Evolutionary conservation across 2,113 vertebrate genomes (phyloP).

Genomic region (Ceyx margarethae): DNA sequence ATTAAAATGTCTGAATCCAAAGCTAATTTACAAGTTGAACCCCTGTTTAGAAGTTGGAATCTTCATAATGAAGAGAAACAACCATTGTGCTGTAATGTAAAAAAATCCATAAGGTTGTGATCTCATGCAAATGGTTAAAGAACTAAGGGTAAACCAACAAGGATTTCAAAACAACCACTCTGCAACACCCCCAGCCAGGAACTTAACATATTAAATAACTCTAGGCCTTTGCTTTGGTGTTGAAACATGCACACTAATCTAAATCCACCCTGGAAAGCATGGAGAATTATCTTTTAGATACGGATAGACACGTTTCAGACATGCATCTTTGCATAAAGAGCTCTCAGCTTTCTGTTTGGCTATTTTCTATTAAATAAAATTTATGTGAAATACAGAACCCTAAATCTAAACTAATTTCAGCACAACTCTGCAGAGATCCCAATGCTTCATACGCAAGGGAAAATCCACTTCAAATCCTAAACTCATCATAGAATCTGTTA

Average conservation of each 20-base stretch:
- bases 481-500: not conserved
- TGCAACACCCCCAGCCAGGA: not conserved
- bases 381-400: not conserved
- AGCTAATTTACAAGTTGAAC: no score
- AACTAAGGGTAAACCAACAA: not conserved
- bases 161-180: not conserved
- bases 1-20: not conserved
- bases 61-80: not conserved
- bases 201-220: not conserved
- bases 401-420: not conserved
- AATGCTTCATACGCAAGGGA: not conserved
- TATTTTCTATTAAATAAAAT: not conserved
- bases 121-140: not conserved
- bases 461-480: not conserved
- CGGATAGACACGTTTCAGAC: not conserved
- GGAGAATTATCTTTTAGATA: slow-evolving; percentile 13
- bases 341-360: not conserved
- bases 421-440: not conserved
- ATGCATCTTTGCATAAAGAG: not conserved
- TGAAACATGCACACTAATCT: not conserved
- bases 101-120: not conserved
- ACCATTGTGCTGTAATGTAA: fast-evolving
- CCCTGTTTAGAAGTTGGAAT: not conserved
- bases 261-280: slow-evolving; percentile 22
- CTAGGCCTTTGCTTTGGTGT: not conserved